Conservation (phyloP, 2,888 invertebrate genomes). For the Eristalis tenax region DNA sequence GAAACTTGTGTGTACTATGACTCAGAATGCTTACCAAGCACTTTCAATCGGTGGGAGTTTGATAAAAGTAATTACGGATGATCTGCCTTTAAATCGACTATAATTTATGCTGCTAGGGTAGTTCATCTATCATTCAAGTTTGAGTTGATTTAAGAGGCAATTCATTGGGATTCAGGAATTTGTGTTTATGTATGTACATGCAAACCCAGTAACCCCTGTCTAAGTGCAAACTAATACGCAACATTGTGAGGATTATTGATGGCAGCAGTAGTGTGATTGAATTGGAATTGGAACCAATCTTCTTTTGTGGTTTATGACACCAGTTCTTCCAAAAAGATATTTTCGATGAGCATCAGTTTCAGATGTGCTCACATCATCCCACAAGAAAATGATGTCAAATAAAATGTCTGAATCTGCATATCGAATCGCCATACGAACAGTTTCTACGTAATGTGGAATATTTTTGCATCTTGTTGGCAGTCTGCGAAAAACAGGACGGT, state of each 20-base stretch:
- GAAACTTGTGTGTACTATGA: conserved; percentile 28
- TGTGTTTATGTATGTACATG: not conserved
- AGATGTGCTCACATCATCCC: no score
- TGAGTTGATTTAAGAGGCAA: not conserved
- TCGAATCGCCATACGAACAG: not conserved
- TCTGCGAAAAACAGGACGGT: not conserved
- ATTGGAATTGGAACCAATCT: no score
- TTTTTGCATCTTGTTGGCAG: not conserved
- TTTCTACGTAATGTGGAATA: not conserved
- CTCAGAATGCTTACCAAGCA: conserved; percentile 15
- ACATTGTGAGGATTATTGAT: not conserved
- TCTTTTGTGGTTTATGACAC: no score
- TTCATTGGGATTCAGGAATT: not conserved
- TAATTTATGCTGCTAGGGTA: no score
- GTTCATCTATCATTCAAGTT: not conserved
- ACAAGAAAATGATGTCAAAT: no score
- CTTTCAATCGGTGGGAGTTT: not conserved
- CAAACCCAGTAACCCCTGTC: no score
- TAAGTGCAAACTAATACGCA: no score
- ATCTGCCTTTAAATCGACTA: no score
- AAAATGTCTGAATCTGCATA: not conserved
- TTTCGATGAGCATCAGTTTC: no score
- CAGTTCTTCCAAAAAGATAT: no score
- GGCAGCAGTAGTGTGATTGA: not conserved
- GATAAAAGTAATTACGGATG: no score